Conservation (phyloP, 2,113 vertebrate genomes). For the Coturnix japonica region DNA sequence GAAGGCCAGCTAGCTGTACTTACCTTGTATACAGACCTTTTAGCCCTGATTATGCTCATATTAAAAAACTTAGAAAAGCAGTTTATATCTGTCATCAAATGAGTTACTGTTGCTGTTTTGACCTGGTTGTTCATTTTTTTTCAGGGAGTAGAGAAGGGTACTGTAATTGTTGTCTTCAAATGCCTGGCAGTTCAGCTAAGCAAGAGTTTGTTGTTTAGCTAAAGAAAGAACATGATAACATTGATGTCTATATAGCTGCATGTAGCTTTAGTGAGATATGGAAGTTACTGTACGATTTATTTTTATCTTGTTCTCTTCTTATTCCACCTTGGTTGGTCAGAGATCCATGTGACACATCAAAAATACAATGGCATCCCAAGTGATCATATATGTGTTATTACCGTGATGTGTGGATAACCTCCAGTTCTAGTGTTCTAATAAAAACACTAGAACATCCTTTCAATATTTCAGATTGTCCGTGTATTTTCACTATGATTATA, state of each 20-base stretch:
- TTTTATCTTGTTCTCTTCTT: rapidly evolving
- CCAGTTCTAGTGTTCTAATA: neutral
- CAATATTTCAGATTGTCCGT: neutral
- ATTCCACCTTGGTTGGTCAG: neutral
- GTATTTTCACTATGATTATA: neutral
- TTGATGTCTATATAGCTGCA: neutral
- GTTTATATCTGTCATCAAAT: neutral
- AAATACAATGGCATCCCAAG: neutral
- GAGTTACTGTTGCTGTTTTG: neutral
- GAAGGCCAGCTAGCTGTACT: neutral
- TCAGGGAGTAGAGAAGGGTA: neutral
- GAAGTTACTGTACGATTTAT: neutral
- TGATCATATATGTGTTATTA: rapidly evolving
- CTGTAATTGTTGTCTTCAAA: neutral
- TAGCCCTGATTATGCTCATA: neutral
- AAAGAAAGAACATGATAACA: neutral
- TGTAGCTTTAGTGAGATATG: neutral
- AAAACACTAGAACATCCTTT: neutral
- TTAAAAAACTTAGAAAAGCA: neutral
- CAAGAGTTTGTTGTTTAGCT: neutral
- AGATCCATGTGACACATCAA: rapidly evolving
- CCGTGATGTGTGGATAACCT: neutral
- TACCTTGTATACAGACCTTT: neutral
- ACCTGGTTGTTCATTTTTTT: neutral
- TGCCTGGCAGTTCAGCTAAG: neutral